Conservation (phyloP, 2,113 vertebrate species). For the Fukomys damarensis region DNA sequence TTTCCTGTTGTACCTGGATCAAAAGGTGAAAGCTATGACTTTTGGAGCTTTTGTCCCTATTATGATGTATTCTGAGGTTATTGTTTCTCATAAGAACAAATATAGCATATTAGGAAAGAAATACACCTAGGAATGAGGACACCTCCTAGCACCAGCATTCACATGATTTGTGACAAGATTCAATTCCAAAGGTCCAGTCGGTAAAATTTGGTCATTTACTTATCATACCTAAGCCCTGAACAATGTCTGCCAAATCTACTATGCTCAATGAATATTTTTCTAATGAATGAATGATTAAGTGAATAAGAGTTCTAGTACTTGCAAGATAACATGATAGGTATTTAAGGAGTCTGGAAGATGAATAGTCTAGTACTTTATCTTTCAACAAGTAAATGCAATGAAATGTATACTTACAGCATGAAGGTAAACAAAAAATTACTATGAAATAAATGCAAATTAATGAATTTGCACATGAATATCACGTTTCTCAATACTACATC, state of each 20-base stretch:
- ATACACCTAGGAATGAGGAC: neutral
- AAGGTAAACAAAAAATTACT: neutral
- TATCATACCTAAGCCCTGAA: neutral
- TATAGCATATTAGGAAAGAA: neutral
- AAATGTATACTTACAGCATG: neutral
- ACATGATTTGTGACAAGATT: neutral
- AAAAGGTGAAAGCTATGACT: conserved; percentile 85
- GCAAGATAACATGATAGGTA: neutral
- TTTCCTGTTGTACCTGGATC: conserved; percentile 84
- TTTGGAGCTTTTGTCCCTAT: conserved; percentile 87
- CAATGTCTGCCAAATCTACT: neutral
- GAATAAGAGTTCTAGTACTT: neutral
- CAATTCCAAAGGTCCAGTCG: too few relatives aligned
- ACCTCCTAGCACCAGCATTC: neutral
- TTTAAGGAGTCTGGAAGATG: neutral
- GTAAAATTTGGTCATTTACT: too few relatives aligned
- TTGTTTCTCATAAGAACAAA: too few relatives aligned
- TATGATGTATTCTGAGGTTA: neutral
- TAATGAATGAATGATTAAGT: neutral
- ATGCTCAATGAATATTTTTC: neutral
- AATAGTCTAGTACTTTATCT: neutral
- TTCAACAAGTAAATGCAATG: neutral
- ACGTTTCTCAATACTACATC: neutral
- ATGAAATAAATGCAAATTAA: neutral
- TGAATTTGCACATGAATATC: neutral